Conservation (phyloP, 2,888 invertebrate genomes). For the Rutpela maculata region DNA sequence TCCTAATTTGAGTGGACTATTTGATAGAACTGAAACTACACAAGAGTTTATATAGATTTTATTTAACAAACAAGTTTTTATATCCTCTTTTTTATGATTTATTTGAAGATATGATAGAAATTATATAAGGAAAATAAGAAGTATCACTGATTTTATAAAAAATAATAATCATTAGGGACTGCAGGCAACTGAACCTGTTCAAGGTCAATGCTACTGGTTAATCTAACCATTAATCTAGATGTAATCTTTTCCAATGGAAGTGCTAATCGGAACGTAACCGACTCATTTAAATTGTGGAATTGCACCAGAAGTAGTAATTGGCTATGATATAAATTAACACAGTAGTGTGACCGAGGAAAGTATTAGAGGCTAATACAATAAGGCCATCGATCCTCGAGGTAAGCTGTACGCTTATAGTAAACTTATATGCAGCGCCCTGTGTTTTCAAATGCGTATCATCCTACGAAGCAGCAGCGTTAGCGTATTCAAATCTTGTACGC, state of each 20-base stretch:
- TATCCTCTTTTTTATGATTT: neutral
- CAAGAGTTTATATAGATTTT: neutral
- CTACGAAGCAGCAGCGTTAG: too few species aligned
- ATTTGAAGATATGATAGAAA: conserved; percentile 14
- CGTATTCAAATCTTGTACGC: too few species aligned
- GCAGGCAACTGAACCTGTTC: conserved; percentile 46
- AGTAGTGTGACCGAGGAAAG: neutral
- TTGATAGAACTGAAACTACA: neutral
- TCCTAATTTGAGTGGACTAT: too few species aligned
- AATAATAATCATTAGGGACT: conserved; percentile 31
- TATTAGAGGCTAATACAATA: neutral
- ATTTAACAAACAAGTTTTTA: neutral
- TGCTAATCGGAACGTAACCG: conserved; percentile 43
- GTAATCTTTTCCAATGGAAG: conserved; percentile 45
- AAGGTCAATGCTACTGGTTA: conserved; percentile 51
- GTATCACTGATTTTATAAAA: conserved; percentile 27
- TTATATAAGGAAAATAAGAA: conserved; percentile 22
- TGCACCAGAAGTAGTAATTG: neutral
- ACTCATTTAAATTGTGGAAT: conserved; percentile 23
- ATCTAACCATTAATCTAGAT: conserved; percentile 43
- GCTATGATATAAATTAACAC: conserved; percentile 7
- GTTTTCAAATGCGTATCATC: too few species aligned
- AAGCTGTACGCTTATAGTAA: too few species aligned
- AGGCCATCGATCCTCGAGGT: too few species aligned
- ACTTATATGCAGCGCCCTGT: too few species aligned